Evolutionary conservation across 1,140 invertebrate genomes (phyloP).

Genomic region (Pollicipes pollicipes): DNA sequence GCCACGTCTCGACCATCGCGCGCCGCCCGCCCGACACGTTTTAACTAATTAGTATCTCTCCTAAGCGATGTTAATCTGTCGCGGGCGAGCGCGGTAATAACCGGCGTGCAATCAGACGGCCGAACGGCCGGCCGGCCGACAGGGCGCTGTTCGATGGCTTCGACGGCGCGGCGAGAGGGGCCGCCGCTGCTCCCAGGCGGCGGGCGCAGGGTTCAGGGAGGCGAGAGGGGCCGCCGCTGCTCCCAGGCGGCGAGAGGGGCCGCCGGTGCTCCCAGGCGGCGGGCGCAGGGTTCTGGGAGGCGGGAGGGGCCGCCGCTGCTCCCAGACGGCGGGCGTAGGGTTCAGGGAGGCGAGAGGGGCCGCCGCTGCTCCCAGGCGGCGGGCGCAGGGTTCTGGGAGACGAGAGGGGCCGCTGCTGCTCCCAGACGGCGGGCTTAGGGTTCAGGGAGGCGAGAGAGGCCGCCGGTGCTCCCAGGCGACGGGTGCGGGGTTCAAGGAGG

Average conservation of each 20-base stretch:
- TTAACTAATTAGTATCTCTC: conserved; percentile 2
- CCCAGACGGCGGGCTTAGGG: no score
- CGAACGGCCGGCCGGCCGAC: no score
- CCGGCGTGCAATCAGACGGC: not conserved
- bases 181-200: not conserved
- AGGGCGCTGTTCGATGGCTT: not conserved
- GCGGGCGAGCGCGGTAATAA: not conserved
- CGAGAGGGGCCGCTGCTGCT: not conserved
- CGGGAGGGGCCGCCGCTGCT: no score
- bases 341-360: no score
- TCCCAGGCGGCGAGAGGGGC: not conserved
- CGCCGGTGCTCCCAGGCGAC: no score
- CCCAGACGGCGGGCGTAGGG: no score
- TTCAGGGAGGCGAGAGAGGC: no score
- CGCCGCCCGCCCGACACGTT: not conserved
- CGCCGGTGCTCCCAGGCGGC: no score
- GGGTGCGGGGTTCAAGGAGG: no score
- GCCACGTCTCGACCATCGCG: not conserved
- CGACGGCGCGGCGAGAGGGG: no score
- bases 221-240: not conserved
- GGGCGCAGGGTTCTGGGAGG: no score
- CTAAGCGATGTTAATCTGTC: not conserved
- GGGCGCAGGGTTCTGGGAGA: not conserved
- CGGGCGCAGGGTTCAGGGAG: not conserved
- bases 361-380: not conserved